phyloP scores from a whole-genome alignment of 2,797 vertebrate genomes.

The Chelidonichthys spinosus region DNA sequence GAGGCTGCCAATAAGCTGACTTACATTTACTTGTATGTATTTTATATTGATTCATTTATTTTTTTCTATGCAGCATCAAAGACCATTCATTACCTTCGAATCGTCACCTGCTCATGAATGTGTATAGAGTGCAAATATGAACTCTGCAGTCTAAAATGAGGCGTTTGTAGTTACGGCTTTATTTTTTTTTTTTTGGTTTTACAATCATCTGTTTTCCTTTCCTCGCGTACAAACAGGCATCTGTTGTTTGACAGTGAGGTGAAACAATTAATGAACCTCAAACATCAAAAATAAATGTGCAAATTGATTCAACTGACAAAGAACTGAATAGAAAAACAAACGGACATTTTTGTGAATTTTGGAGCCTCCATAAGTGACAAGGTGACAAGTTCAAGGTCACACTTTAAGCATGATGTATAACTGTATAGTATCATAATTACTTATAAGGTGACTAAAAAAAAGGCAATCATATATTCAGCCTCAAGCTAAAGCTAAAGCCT shows the following conservation, averaged over 20 bases:
- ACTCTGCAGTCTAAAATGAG: not conserved
- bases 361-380: not conserved
- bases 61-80: not conserved
- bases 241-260: not conserved
- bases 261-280: not conserved
- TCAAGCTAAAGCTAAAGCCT: too few relatives aligned
- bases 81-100: not conserved
- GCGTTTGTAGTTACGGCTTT: not conserved
- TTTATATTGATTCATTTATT: not conserved
- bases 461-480: too few relatives aligned
- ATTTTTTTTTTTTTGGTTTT: not conserved
- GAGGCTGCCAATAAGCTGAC: constrained; percentile 10
- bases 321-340: not conserved
- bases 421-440: too few relatives aligned
- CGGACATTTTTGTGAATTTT: not conserved
- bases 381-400: too few relatives aligned
- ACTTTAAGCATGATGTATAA: too few relatives aligned
- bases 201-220: not conserved
- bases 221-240: not conserved
- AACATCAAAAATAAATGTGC: not conserved
- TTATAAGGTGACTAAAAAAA: too few relatives aligned
- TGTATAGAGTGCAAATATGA: not conserved
- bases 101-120: not conserved
- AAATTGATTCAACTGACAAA: not conserved
- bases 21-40: not conserved